Evolutionary conservation across 2,113 vertebrate species (phyloP), one percentile per base, ranked within the genome.

Genomic region (Anoura caudifer): DNA sequence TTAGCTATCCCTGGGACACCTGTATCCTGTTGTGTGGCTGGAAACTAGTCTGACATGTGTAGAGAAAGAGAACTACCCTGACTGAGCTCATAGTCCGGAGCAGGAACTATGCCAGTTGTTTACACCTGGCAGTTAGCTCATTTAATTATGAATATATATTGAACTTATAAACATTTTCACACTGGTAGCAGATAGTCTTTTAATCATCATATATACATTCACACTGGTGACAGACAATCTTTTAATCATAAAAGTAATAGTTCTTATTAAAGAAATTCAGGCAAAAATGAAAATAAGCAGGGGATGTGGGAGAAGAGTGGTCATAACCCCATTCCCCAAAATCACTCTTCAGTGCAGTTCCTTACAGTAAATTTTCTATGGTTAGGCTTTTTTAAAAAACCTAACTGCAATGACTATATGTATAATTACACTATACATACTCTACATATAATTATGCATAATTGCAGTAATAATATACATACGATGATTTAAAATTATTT

Each of bases 241-340:
- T 75, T 91, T 88, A 88, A 87, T 93, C 24, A 56, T 56, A 56
- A 75, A 81, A 96, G 33, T 31, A 83, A 90, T 83, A 31, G 8
- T 52, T 31, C 45, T 56, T 77, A 84, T 80, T 87, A 72, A 73
- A 91, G 31, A 86, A 82, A 59, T 69, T 24, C 47, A 79, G 70
- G 54, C 63, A 91, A 83, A 92, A 90, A 70, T 65, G 26, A 59
- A 88, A 91, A 81, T 20, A 59, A 75, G n/a, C 8, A 4, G 17
- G 26, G 31, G 31, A 6, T 75, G 12, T 3, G 13, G 19, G 36
- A 36, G 9, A 9, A 4, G 12, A n/a, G 9, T 7, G 43, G 31
- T 61, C 76, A 82, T 26, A 61, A 45, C 69, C 22, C 31, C 7
- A 24, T n/a, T 69, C 16, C 31, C n/a, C n/a, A 15, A 2, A 43